Conservation (phyloP, 2,113 vertebrate species). For the Crotalus horridus region DNA sequence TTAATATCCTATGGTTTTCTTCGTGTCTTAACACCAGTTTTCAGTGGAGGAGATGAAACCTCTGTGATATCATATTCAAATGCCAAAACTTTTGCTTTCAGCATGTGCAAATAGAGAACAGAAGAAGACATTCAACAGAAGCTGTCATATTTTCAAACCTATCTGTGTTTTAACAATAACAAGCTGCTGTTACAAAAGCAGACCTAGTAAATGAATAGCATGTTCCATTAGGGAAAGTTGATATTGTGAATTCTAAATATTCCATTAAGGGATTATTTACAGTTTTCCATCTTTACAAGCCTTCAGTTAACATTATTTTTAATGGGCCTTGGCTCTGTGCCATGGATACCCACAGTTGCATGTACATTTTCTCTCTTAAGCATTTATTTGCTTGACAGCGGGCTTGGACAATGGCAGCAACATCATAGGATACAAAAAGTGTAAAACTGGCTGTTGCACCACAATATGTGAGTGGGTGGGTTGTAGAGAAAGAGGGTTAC, state of each 20-base stretch:
- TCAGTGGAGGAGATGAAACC: too few species aligned
- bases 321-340: background rate
- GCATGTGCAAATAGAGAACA: background rate
- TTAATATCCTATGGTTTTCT: background rate
- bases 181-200: background rate
- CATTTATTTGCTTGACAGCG: slow-evolving; percentile 6
- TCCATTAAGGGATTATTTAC: slow-evolving; percentile 17
- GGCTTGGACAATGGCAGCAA: background rate
- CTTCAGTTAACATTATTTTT: background rate
- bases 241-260: slow-evolving; percentile 1
- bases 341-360: background rate
- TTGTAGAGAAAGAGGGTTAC: background rate
- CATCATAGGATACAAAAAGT: background rate
- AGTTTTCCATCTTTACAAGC: background rate
- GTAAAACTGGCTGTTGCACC: background rate
- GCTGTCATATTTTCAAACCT: slow-evolving; percentile 7
- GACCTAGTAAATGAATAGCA: background rate
- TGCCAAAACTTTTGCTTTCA: background rate
- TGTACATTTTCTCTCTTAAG: background rate
- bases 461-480: background rate
- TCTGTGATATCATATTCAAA: background rate
- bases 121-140: slow-evolving; percentile 15
- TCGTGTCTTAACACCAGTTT: background rate
- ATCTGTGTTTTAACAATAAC: background rate
- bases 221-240: slow-evolving; percentile 8